These are phyloP conservation scores for Drosophila nr. fundita DNA, from an alignment of 2,888 invertebrate species.

Conservation along the genomic window DNA sequence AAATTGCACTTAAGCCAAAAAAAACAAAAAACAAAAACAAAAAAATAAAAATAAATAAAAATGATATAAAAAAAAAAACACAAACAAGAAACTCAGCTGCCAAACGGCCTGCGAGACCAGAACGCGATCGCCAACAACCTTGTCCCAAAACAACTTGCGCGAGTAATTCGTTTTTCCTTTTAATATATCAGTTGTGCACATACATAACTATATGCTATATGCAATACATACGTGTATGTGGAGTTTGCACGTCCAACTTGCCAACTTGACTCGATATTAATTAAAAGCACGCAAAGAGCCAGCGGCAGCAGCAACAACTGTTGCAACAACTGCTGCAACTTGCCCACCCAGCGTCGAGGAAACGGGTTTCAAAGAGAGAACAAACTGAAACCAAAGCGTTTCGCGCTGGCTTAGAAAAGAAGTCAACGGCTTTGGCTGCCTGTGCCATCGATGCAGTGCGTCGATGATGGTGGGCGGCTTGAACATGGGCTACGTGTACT, in stretches of 20 bases:
- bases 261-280: constrained; percentile 65
- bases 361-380: constrained; percentile 51
- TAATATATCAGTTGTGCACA: constrained; percentile 42
- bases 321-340: constrained; percentile 16
- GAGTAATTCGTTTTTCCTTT: constrained; percentile 65
- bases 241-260: constrained; percentile 37
- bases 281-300: constrained; percentile 74
- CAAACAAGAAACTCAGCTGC: constrained; percentile 42
- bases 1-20: constrained; percentile 56
- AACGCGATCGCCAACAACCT: constrained; percentile 71
- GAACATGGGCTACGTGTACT: constrained; percentile 9
- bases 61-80: constrained; percentile 5
- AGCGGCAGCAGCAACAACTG: constrained; percentile 39
- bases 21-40: constrained; percentile 30
- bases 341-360: constrained; percentile 60
- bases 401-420: constrained; percentile 46
- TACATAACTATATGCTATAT: constrained; percentile 20
- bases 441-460: constrained; percentile 38
- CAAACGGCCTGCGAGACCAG: constrained; percentile 37
- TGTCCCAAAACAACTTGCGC: constrained; percentile 76
- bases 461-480: constrained; percentile 55
- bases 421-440: constrained; percentile 49
- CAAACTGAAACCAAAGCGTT: constrained; percentile 32
- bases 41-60: constrained; percentile 30
- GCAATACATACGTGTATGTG: constrained; percentile 25